These are phyloP conservation scores for Dascyllus trimaculatus DNA, from an alignment of 2,113 vertebrate genomes.

Conservation along the genomic window DNA sequence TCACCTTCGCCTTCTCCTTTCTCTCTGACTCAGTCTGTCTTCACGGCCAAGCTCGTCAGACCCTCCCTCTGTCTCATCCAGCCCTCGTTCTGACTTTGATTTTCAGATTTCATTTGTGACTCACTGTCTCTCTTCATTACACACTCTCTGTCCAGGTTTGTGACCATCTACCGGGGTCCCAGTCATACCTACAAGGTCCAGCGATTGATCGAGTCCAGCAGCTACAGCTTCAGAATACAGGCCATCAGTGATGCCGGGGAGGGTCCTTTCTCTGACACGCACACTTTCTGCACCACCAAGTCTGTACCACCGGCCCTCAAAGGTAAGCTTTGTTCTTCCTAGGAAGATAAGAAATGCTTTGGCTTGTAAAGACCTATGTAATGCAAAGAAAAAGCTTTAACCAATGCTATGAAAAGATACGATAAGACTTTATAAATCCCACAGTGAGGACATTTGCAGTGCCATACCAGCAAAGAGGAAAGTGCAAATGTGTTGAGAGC, in stretches of 20 bases:
- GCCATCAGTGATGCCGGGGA: conserved; percentile 93
- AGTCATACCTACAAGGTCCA: conserved; percentile 99
- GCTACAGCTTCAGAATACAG: conserved; percentile 97
- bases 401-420: no score
- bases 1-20: not conserved
- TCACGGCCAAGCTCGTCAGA: not conserved
- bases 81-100: not conserved
- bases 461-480: no score
- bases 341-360: no score
- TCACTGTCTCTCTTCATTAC: not conserved
- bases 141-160: conserved; percentile 85
- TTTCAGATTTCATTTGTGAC: not conserved
- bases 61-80: not conserved
- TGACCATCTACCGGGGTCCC: conserved; percentile 94
- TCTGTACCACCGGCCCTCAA: conserved; percentile 94
- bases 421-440: no score
- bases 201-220: conserved; percentile 92
- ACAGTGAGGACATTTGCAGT: no score
- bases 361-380: no score
- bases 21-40: not conserved
- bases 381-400: no score
- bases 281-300: conserved; percentile 95
- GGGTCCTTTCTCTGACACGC: conserved; percentile 93
- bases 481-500: no score
- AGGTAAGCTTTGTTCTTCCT: conserved; percentile 82